Evolutionary conservation across 2,888 invertebrate genomes (phyloP).

Genomic region (Eulithis testata): DNA sequence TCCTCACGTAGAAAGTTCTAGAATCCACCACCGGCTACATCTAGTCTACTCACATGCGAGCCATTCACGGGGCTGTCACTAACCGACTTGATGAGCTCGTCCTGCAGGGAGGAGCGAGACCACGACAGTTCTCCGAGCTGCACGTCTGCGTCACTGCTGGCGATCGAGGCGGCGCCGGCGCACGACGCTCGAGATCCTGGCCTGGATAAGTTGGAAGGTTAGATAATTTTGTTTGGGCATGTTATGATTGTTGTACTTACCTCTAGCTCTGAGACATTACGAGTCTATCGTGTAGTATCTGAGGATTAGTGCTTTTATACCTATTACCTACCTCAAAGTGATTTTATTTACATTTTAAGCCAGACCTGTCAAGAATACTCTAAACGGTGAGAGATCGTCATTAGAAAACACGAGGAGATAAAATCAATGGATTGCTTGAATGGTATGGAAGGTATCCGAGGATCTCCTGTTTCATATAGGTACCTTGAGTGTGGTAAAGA

Average conservation of each 20-base stretch:
- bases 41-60: constrained; percentile 74
- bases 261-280: too few relatives aligned
- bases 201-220: constrained; percentile 47
- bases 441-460: too few relatives aligned
- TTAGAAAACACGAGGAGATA: too few relatives aligned
- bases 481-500: constrained; percentile 90
- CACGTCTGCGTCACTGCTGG: constrained; percentile 80
- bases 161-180: constrained; percentile 85
- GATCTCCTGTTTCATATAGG: too few relatives aligned
- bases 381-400: too few relatives aligned
- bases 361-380: too few relatives aligned
- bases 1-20: neutral
- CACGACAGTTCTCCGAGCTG: constrained; percentile 84
- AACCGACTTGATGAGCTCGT: constrained; percentile 88
- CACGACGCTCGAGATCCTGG: constrained; percentile 84
- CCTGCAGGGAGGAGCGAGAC: constrained; percentile 87
- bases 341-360: too few relatives aligned
- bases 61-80: constrained; percentile 77
- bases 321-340: too few relatives aligned
- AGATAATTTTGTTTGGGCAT: neutral
- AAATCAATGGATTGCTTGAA: too few relatives aligned
- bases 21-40: constrained; percentile 19
- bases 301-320: too few relatives aligned
- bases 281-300: too few relatives aligned
- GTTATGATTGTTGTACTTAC: too few relatives aligned